A percentile compares a stretch with the other conserved stretches of the same genome.
Conservation (phyloP, 1,140 invertebrate species). For the Brachionus koreanus region DNA sequence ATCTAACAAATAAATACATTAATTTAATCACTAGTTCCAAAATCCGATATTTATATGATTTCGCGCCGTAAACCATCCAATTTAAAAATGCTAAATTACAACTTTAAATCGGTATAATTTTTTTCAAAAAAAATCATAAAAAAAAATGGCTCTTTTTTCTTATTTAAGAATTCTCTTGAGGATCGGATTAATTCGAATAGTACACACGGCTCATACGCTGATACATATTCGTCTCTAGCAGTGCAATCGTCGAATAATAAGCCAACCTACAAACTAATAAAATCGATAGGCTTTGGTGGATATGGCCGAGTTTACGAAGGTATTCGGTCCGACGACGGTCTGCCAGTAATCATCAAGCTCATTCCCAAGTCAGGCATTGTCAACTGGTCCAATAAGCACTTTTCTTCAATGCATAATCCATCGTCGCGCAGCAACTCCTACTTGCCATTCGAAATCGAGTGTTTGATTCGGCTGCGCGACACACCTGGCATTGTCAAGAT, state of each 20-base stretch:
- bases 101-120: slow-evolving; percentile 28
- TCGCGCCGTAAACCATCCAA: background rate
- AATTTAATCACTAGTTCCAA: background rate
- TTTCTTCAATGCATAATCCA: background rate
- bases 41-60: slow-evolving; percentile 26
- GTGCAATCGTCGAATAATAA: background rate
- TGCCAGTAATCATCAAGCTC: slow-evolving; percentile 34
- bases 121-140: background rate
- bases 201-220: slow-evolving; percentile 36
- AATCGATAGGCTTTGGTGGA: slow-evolving; percentile 37
- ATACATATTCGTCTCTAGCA: slow-evolving; percentile 21
- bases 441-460: slow-evolving; percentile 42
- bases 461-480: slow-evolving; percentile 16
- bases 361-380: slow-evolving; percentile 42
- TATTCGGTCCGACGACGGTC: slow-evolving; percentile 12
- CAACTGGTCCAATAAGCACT: slow-evolving; percentile 42
- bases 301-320: slow-evolving; percentile 32
- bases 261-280: slow-evolving; percentile 36
- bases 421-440: background rate
- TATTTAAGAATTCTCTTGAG: slow-evolving; percentile 14
- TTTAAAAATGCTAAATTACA: slow-evolving; percentile 4
- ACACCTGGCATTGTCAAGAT: slow-evolving; percentile 29
- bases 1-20: background rate
- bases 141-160: background rate
- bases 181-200: slow-evolving; percentile 37